phyloP scores from a whole-genome alignment of 2,888 invertebrate species.

The Acrocyrtus sp. region DNA sequence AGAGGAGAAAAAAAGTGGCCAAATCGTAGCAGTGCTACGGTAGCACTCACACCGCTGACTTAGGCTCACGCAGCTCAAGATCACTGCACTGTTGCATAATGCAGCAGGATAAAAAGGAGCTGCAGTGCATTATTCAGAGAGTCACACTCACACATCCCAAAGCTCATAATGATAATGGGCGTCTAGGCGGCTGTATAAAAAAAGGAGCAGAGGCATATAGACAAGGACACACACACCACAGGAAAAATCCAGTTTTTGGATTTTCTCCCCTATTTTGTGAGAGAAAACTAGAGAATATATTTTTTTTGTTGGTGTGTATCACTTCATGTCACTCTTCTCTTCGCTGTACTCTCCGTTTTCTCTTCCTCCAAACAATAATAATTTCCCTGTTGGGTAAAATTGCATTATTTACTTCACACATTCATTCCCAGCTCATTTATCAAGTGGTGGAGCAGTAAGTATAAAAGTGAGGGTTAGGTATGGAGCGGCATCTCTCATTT shows the following conservation, averaged over 20 bases:
- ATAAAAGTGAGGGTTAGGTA: not conserved
- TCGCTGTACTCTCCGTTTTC: slow-evolving; percentile 18
- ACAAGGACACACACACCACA: not conserved
- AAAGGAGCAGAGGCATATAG: not conserved
- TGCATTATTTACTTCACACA: slow-evolving; percentile 52
- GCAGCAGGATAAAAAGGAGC: too few species aligned
- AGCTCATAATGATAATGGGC: slow-evolving; percentile 51
- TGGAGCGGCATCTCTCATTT: slow-evolving; percentile 16
- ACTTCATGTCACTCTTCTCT: slow-evolving; percentile 27
- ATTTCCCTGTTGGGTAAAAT: slow-evolving; percentile 33
- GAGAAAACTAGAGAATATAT: not conserved
- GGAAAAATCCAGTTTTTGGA: not conserved
- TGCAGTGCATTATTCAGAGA: not conserved
- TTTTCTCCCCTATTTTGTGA: not conserved
- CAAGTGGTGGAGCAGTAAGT: slow-evolving; percentile 11
- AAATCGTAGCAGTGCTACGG: not conserved
- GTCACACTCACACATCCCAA: slow-evolving; percentile 19
- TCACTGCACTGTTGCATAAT: slow-evolving; percentile 9
- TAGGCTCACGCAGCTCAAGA: slow-evolving; percentile 4
- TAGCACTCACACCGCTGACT: not conserved
- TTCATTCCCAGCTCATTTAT: slow-evolving; percentile 50
- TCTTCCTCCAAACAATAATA: not conserved
- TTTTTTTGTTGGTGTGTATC: slow-evolving; percentile 13
- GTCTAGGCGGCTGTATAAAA: slow-evolving; percentile 48
- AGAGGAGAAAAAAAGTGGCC: slow-evolving; percentile 23